These are phyloP conservation scores for Zaprionus africanus DNA, from an alignment of 1,140 invertebrate genomes.

Conservation along the genomic window DNA sequence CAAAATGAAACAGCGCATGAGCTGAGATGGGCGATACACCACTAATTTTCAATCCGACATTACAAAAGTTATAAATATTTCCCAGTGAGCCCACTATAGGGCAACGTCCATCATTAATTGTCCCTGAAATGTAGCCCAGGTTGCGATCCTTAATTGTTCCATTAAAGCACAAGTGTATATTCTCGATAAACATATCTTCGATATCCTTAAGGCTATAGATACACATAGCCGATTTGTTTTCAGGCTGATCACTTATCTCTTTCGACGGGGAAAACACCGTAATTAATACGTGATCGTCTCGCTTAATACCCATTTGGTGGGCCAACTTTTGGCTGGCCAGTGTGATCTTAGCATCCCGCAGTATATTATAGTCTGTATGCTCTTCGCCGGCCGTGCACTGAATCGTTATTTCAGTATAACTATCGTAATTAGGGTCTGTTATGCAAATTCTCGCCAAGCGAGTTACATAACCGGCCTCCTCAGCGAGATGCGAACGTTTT, in stretches of 20 bases:
- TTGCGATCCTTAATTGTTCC: conserved; percentile 95
- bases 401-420: conserved; percentile 97
- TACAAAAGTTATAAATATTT: conserved; percentile 96
- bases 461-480: conserved; percentile 95
- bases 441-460: conserved; percentile 96
- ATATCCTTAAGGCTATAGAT: conserved; percentile 94
- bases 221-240: conserved; percentile 92
- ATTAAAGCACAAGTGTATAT: conserved; percentile 98
- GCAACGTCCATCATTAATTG: conserved; percentile 95
- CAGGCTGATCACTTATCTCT: conserved; percentile 91
- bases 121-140: conserved; percentile 96
- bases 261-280: conserved; percentile 93
- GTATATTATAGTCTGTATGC: conserved; percentile 90
- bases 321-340: conserved; percentile 92
- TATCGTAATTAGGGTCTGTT: conserved; percentile 96
- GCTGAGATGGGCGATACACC: conserved; percentile 92
- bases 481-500: conserved; percentile 94
- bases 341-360: conserved; percentile 95
- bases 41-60: conserved; percentile 96
- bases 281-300: conserved; percentile 91
- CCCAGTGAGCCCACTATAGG: conserved; percentile 93
- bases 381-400: conserved; percentile 88
- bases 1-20: conserved; percentile 90
- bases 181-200: conserved; percentile 96
- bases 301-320: conserved; percentile 90